Conservation (phyloP, 2,113 vertebrate genomes). For the Heteronetta atricapilla region DNA sequence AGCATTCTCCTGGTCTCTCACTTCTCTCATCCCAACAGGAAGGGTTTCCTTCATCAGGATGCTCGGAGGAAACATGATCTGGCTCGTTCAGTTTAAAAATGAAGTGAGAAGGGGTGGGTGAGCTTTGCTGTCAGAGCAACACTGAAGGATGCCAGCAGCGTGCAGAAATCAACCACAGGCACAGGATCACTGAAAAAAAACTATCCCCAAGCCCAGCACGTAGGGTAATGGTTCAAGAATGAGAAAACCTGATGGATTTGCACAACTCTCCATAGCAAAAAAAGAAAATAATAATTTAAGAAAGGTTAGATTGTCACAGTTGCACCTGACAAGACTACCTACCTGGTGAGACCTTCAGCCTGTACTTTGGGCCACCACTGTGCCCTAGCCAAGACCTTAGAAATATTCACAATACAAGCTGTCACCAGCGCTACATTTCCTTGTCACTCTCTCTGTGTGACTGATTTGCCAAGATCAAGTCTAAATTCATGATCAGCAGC, state of each 20-base stretch:
- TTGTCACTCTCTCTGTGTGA: slow-evolving; percentile 51
- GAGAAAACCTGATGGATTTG: background rate
- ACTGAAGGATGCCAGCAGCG: accelerated
- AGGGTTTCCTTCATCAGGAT: background rate
- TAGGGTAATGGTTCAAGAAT: background rate
- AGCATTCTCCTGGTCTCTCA: accelerated
- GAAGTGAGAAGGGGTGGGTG: background rate
- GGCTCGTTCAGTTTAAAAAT: background rate
- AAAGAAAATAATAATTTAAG: slow-evolving; percentile 5
- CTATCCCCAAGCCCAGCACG: background rate
- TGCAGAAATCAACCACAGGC: background rate
- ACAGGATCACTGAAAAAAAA: background rate
- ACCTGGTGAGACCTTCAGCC: background rate
- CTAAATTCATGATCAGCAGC: slow-evolving; percentile 35
- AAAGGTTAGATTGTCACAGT: slow-evolving; percentile 1
- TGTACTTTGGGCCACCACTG: background rate
- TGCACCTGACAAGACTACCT: background rate
- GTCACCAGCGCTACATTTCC: background rate
- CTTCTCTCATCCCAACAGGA: background rate
- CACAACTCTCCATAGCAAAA: background rate
- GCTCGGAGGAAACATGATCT: background rate
- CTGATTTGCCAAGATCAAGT: slow-evolving; percentile 53
- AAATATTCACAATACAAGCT: background rate
- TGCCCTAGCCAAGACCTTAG: background rate
- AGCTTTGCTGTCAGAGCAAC: background rate